Evolutionary conservation across 2,888 invertebrate genomes (phyloP), one percentile per base, ranked within the genome.

Genomic region (Epirrhoe alternata): DNA sequence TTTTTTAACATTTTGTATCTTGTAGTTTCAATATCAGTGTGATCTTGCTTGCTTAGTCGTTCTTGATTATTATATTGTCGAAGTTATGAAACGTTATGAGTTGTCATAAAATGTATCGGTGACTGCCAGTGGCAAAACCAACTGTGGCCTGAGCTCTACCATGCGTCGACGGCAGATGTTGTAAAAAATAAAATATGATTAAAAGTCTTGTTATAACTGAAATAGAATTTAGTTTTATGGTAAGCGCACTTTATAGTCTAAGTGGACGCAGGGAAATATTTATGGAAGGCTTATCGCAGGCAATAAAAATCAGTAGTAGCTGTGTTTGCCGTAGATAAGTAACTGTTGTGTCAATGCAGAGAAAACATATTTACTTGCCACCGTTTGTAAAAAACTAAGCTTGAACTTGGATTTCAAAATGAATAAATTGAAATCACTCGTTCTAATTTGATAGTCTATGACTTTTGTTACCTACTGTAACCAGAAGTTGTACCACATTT

Each of bases 221-320:
- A 16, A 47, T 6, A 47, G 6, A 0, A 6, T 33, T 53, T 33
- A 12, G 8, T 53, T 54, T 61, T 47, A 61, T 14, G 61, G 16
- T 47, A n/a, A 8, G 38, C 55, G 54, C 55, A 50, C 14, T 62
- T 60, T 61, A 67, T 54, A 61, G 62, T 52, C 42, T 57, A 47
- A 63, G 30, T 63, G 65, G 63, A 49, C 57, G 69, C 69, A 73
- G 67, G 65, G 69, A 72, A 68, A 66, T 71, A 73, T 78, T 77
- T 77, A 77, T 72, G 74, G 71, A 69, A 68, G 71, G 74, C 76
- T 84, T 85, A 86, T 86, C 86, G 77, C 66, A 17, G 45, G 75
- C 71, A 81, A 76, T 85, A 85, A 86, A 84, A 82, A 72, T 76
- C 76, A 77, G 82, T 77, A 77, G 80, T 71, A 64, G 74, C 74